Percentiles rank a stretch among this genome's conserved stretches.
phyloP scores from a whole-genome alignment of 2,888 invertebrate genomes.

The Amaurobius ferox region DNA sequence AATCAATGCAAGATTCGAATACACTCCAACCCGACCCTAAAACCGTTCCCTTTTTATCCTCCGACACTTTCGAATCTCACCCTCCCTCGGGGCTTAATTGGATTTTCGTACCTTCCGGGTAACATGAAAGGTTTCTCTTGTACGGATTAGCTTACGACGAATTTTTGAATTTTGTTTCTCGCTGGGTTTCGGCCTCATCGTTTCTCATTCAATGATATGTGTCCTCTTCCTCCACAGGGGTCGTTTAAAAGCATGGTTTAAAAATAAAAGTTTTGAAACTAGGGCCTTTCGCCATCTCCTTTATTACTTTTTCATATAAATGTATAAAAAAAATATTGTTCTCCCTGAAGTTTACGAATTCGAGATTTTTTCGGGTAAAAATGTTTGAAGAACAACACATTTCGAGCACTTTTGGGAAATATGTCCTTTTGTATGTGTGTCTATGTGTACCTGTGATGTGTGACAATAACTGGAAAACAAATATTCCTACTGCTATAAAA shows the following conservation, averaged over 20 bases:
- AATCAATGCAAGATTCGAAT: slow-evolving; percentile 37
- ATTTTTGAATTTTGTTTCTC: slow-evolving; percentile 34
- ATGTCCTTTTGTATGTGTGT: no score
- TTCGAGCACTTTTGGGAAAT: no score
- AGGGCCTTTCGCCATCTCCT: no score
- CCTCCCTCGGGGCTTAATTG: slow-evolving; percentile 55
- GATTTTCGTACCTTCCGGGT: slow-evolving; percentile 58
- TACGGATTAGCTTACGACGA: slow-evolving; percentile 48
- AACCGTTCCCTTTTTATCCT: slow-evolving; percentile 35
- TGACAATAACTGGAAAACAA: no score
- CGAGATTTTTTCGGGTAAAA: no score
- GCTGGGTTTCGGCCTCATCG: background rate
- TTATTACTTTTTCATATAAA: no score
- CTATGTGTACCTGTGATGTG: no score
- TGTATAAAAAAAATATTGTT: no score
- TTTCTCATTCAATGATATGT: background rate
- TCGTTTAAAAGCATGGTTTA: background rate
- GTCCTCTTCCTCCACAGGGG: background rate
- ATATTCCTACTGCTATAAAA: no score
- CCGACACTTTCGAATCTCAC: background rate
- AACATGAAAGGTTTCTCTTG: slow-evolving; percentile 65
- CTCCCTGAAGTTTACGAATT: no score
- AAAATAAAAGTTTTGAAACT: slow-evolving; percentile 10
- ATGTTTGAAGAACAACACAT: no score
- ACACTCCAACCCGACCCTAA: no score